Evolutionary conservation across 2,888 invertebrate species (phyloP).

Genomic region (Tetanocera ferruginea): DNA sequence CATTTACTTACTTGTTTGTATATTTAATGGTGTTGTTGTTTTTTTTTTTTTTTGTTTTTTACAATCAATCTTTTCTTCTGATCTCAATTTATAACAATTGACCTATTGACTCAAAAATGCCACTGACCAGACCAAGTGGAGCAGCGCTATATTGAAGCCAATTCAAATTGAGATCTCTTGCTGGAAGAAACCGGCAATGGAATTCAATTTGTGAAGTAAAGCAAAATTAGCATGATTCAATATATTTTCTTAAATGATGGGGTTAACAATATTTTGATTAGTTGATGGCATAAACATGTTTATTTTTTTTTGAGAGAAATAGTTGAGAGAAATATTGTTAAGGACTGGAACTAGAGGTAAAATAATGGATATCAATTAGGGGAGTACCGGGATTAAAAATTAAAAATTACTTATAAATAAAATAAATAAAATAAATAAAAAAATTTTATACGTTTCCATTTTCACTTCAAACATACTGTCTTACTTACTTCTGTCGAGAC

Average conservation of each 20-base stretch:
- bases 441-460: too few species aligned
- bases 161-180: constrained; percentile 29
- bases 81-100: constrained; percentile 65
- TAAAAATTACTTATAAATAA: too few species aligned
- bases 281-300: not conserved
- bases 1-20: constrained; percentile 5
- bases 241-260: not conserved
- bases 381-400: too few species aligned
- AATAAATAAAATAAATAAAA: too few species aligned
- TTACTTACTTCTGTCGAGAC: too few species aligned
- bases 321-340: too few species aligned
- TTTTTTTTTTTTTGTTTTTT: too few species aligned
- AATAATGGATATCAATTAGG: too few species aligned
- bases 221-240: constrained; percentile 22
- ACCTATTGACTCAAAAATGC: constrained; percentile 65
- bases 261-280: not conserved
- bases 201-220: constrained; percentile 29
- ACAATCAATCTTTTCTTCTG: constrained; percentile 58
- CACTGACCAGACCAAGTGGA: constrained; percentile 57
- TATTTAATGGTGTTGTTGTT: not conserved
- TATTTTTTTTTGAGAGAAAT: too few species aligned
- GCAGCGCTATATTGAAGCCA: constrained; percentile 1
- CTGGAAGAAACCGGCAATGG: constrained; percentile 14
- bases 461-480: too few species aligned
- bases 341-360: too few species aligned